A percentile compares a stretch with the other conserved stretches of the same genome.
Evolutionary conservation across 1,140 invertebrate genomes (phyloP).

Genomic region (Acarapis woodi): DNA sequence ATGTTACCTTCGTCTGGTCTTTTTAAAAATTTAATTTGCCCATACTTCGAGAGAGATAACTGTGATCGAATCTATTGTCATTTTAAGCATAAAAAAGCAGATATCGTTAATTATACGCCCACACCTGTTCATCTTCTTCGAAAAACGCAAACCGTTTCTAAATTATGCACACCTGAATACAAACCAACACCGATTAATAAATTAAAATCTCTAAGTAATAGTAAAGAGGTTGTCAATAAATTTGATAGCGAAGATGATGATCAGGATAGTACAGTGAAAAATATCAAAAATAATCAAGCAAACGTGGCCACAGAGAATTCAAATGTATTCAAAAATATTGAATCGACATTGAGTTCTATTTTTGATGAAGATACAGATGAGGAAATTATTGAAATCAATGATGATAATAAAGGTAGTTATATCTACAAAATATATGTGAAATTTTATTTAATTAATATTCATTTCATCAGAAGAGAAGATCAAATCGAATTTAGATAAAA

Average conservation of each 20-base stretch:
- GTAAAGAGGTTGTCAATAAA: too few species aligned
- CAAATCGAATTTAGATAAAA: too few species aligned
- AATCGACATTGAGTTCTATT: too few species aligned
- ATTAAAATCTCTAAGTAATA: constrained; percentile 19
- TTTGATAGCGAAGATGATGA: too few species aligned
- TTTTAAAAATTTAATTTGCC: constrained; percentile 48
- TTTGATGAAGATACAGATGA: too few species aligned
- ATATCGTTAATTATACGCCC: constrained; percentile 18
- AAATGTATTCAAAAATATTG: too few species aligned
- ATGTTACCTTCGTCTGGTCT: constrained; percentile 64
- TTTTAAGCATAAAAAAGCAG: constrained; percentile 45
- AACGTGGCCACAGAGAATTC: too few species aligned
- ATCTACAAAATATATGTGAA: too few species aligned
- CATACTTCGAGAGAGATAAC: constrained; percentile 40
- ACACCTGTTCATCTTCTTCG: constrained; percentile 12
- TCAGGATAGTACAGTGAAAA: constrained; percentile 8
- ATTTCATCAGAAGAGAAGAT: too few species aligned
- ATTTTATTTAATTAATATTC: too few species aligned
- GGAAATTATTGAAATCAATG: too few species aligned
- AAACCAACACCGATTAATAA: constrained; percentile 30
- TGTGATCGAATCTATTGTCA: constrained; percentile 66
- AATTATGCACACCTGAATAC: constrained; percentile 19
- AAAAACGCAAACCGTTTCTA: background rate
- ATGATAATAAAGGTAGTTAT: too few species aligned
- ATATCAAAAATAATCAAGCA: constrained; percentile 3